Evolutionary conservation across 2,888 invertebrate species (phyloP).

Genomic region (Scaptomyza caliginosa): DNA sequence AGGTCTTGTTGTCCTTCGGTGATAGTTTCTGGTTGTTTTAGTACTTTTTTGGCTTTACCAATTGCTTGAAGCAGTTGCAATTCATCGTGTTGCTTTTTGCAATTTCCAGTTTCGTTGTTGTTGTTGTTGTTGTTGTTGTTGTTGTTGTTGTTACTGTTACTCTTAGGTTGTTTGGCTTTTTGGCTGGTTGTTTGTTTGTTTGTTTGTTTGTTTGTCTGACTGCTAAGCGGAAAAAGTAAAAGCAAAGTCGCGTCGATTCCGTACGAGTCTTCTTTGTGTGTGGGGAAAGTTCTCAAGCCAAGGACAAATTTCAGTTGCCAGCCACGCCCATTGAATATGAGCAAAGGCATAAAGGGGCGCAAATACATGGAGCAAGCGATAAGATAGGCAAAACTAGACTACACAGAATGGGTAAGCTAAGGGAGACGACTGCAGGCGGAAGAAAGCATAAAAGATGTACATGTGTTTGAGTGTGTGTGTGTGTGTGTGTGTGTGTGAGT

Average conservation of each 20-base stretch:
- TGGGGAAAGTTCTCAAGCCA: slow-evolving; percentile 61
- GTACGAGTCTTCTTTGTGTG: slow-evolving; percentile 35
- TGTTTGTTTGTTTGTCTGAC: slow-evolving; percentile 25
- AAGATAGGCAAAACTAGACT: slow-evolving; percentile 39
- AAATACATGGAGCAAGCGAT: slow-evolving; percentile 32
- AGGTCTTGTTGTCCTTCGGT: background rate
- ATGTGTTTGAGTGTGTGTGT: background rate
- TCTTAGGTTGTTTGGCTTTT: slow-evolving; percentile 4
- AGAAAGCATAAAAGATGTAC: background rate
- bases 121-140: slow-evolving; percentile 11
- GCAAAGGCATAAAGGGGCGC: slow-evolving; percentile 38
- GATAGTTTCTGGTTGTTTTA: slow-evolving; percentile 4
- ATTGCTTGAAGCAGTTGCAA: slow-evolving; percentile 41
- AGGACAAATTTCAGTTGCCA: slow-evolving; percentile 50
- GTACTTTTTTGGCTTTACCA: slow-evolving; percentile 19
- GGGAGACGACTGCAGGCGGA: background rate
- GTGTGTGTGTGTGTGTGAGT: slow-evolving; percentile 1
- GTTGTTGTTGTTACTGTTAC: slow-evolving; percentile 3
- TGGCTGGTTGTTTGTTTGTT: slow-evolving; percentile 16
- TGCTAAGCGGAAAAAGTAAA: slow-evolving; percentile 45
- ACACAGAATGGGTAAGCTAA: background rate
- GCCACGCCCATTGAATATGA: slow-evolving; percentile 45
- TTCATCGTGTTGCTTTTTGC: slow-evolving; percentile 50
- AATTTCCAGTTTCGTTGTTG: slow-evolving; percentile 34
- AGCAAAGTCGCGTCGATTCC: slow-evolving; percentile 62